Evolutionary conservation across 2,797 vertebrate species (phyloP), one percentile per base, ranked within the genome.

Genomic region (Phylloscopus collybita): DNA sequence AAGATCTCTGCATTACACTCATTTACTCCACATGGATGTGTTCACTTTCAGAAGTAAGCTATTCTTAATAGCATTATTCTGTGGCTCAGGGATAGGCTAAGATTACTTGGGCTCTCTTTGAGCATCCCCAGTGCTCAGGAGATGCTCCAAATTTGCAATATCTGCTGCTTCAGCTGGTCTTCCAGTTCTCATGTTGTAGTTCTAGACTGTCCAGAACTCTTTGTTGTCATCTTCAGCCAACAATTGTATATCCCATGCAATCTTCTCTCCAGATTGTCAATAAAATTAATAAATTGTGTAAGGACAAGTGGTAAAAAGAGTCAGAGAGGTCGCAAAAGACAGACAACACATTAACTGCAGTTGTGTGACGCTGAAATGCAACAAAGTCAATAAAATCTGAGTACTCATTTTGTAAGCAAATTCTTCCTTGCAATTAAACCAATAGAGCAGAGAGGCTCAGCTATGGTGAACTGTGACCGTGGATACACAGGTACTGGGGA

Each of bases 371-470:
- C 51, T 67, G 47, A 91, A 83, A 92, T 90, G 65, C 49, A 95
- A 83, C 82, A 67, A 84, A 95, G 65, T 92, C 88, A 71, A 92
- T 71, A 95, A 97, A 96, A 83, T 38, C 87, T 67, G 80, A 93
- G 49, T 74, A 30, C 40, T 91, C 25, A 1, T 96, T 97, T 95
- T 94, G 74, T 90, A 95, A 93, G 70, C 71, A 96, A 96, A 91
- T 47, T 85, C 85, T 97, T 95, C 42, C 62, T 89, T 75, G 78
- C 76, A 95, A 94, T 96, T 87, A 96, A 97, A 96, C 67, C 82
- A 95, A 22, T 6, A 83, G 88, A 96, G 78, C 94, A 92, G 59
- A 95, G 51, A 89, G 23, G 71, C 59, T 85, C 71, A 89, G 87
- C 73, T 81, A 29, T 56, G 75, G 60, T 74, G 87, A 70, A 78